Base-by-base conservation (phyloP, 2,797 vertebrate species). In the Oreochromis grahami region DNA sequence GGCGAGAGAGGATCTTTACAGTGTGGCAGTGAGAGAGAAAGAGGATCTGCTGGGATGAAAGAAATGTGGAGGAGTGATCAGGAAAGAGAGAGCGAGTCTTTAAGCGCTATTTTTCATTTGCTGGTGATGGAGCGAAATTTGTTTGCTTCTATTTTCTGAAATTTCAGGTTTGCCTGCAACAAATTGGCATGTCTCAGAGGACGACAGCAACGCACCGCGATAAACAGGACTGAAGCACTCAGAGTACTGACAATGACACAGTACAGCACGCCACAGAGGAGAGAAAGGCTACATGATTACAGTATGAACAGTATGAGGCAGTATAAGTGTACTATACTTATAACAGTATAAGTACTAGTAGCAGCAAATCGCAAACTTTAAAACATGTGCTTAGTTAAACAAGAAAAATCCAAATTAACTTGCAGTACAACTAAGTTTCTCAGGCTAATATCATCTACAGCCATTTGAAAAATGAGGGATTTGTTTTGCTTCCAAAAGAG, bases 61-160 rank as follows among this genome's bases (percentile, higher is more conserved):
- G 76, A 89, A 79, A 82, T 53, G 83, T 85, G 86, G 84, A 77
- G 65, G 89, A 88, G 84, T 77, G 83, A 88, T 78, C 77, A 80
- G 87, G 65, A 74, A 32, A 79, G 52, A 70, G 53, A 82, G 56
- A 51, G 38, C 3, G 9, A 58, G 45, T 82, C 78, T 82, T 36
- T 79, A n/a, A 87, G 76, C 45, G 21, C n/a, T 34, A 15, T 84
- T 77, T 80, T 43, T 86, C 4, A 60, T 83, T 82, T 19, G 15
- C 52, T 83, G 74, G 70, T 80, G 56, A 26, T 29, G 43, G 32
- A 84, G 51, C 32, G 48, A 81, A 60, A 48, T 53, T 56, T 72
- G 76, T 78, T 78, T 87, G 60, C 81, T 85, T 85, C 48, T 77
- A 43, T 87, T 83, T 76, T 79, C 13, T 76, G 63, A 79, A 85